Base-by-base conservation (phyloP, 2,888 invertebrate species). In the Melipona beecheii region DNA sequence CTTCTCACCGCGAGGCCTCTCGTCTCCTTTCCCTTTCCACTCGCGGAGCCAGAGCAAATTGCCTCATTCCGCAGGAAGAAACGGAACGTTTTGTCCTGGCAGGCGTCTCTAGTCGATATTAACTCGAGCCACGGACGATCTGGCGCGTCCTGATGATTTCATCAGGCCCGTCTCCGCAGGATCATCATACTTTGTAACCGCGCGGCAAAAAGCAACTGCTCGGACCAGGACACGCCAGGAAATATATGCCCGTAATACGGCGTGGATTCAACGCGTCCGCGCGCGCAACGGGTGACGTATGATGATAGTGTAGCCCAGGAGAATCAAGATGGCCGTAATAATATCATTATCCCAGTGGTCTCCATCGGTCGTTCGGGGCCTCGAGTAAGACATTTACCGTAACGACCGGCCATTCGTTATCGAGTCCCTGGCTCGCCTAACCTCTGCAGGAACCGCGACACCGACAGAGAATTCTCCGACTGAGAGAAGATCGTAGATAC, bases 311-410 rank as follows among this genome's bases (percentile, higher is more conserved):
- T 90, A 89, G 91, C 89, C 90, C 88, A 86, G 89, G 89, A 86
- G 92, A 93, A 94, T 93, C 94, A 93, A 93, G 92, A 92, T 93
- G 92, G 91, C 92, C 91, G 92, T 94, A 93, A 93, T 94, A 94
- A 94, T 94, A 94, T 94, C 93, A 94, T 94, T 93, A 94, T 93
- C 93, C 90, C 93, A 93, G 93, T 92, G 93, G 93, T 91, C 91
- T 89, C 89, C 89, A 86, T 88, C 89, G 85, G 89, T 88, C 90
- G 89, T 90, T 88, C 90, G 88, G 84, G 82, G 89, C 87, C 89
- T 76, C 87, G 86, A 93, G 92, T 93, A 92, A 93, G 93, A 93
- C 93, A 93, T 93, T 93, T 92, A 92, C 91, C 89, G 88, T 92
- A 92, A 92, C 92, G 92, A 92, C 92, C 91, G 88, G 88, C 87